Evolutionary conservation across 2,888 invertebrate genomes (phyloP), one percentile per base, ranked within the genome.

Genomic region (Elegia similella): DNA sequence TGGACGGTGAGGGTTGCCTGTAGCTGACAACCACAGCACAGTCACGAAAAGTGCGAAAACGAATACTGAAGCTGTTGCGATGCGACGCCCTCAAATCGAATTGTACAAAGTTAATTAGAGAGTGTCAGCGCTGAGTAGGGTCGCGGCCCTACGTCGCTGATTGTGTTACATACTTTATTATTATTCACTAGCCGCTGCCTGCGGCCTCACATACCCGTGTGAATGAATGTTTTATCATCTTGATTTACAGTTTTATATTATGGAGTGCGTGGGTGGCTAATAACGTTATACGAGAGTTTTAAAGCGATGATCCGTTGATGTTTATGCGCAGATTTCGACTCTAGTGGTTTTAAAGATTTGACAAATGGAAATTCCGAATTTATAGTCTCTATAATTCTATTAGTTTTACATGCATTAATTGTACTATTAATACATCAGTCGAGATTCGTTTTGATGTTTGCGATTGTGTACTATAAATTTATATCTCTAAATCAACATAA

Each of bases 71-170:
- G 78, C 80, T 78, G 80, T 81, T 78, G 80, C 75, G 75, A 50
- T 48, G 48, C 34, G 34, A 64, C 69, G 64, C 71, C 71, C 67
- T 72, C 76, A 78, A 80, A 83, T 85, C 82, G 78, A 84, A 84
- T 82, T 80, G 80, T 79, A 73, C 74, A 74, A 77, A 85, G 84
- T 82, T 86, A 86, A 87, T 87, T 86, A 85, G 75, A 70, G 72
- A 65, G 72, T 72, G 80, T 78, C 80, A 76, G 70, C 70, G 71
- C 72, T 82, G 83, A 82, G 77, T 67, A 79, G 83, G 85, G 83
- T 80, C 65, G 67, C 68, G 52, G 44, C 47, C 58, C 62, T 57
- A 60, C 60, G 58, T 56, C 61, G 61, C 65, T 66, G 68, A 72
- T 73, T 74, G 72, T 69, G 66, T 67, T 68, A 62, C 68, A 68